These are phyloP conservation scores for Anthopleura xanthogrammica DNA, from an alignment of 92 coral and sea anemone species.

Conservation along the genomic window DNA sequence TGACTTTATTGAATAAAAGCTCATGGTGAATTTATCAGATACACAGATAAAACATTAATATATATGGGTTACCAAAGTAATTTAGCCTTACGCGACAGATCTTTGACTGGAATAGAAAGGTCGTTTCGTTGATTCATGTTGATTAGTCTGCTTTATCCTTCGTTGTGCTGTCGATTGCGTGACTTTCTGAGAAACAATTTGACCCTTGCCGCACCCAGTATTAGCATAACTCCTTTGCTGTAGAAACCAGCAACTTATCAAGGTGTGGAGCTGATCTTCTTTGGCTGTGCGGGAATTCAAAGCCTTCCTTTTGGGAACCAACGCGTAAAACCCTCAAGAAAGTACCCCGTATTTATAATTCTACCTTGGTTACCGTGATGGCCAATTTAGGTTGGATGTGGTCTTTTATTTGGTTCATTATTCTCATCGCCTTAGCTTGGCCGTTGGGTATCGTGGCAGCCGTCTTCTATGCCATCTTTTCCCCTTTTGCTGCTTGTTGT, in stretches of 20 bases:
- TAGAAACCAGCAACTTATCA: background rate
- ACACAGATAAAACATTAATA: background rate
- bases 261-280: constrained; percentile 21
- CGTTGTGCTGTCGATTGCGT: background rate
- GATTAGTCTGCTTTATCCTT: background rate
- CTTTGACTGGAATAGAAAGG: background rate
- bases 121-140: background rate
- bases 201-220: constrained; percentile 11
- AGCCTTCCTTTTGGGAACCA: background rate
- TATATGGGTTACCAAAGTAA: background rate
- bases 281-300: constrained; percentile 1
- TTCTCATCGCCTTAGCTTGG: constrained; percentile 83
- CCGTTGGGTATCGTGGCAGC: constrained; percentile 92
- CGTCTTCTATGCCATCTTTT: constrained; percentile 84
- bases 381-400: constrained; percentile 94
- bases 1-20: background rate
- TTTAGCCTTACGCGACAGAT: background rate
- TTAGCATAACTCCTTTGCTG: background rate
- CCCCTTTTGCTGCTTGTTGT: constrained; percentile 97
- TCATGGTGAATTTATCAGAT: background rate
- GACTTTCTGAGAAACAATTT: constrained; percentile 1
- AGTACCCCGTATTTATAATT: background rate
- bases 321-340: background rate
- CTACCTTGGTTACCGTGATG: constrained; percentile 11
- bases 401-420: constrained; percentile 83